Evolutionary conservation across 2,797 vertebrate genomes (phyloP).

Genomic region (Rhinichthys osculus): DNA sequence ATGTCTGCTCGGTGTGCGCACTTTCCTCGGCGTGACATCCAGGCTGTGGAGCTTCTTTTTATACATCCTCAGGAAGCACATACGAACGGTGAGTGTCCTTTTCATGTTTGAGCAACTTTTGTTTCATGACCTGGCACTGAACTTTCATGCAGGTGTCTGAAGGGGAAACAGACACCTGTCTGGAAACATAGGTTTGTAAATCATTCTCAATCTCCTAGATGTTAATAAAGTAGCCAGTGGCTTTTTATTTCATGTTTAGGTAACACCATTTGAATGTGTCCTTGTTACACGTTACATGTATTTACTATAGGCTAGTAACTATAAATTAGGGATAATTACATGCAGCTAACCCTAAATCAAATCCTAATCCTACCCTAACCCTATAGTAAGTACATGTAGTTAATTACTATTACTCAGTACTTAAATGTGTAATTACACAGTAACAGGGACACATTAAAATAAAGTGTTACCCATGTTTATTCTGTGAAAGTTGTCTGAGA

Average conservation of each 20-base stretch:
- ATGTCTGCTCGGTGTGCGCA: conserved; percentile 81
- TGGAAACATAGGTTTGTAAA: neutral
- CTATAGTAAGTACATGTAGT: no score
- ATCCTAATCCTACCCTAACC: no score
- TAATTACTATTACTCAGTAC: no score
- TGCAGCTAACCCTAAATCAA: no score
- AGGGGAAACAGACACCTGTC: neutral
- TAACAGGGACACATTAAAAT: no score
- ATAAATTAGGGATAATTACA: no score
- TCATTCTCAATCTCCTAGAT: neutral
- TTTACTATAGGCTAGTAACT: no score
- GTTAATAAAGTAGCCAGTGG: neutral
- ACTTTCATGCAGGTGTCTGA: neutral
- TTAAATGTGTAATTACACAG: no score
- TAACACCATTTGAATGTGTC: no score
- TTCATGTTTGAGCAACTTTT: conserved; percentile 39
- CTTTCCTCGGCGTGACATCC: conserved; percentile 86
- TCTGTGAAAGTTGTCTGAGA: neutral
- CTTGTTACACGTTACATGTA: no score
- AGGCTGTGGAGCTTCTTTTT: conserved; percentile 94
- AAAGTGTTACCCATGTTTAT: neutral
- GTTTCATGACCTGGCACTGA: neutral
- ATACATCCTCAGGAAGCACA: conserved; percentile 93
- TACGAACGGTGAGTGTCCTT: conserved; percentile 85
- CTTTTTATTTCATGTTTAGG: neutral